phyloP scores from a whole-genome alignment of 2,113 vertebrate genomes.

The Callaeas wilsoni region DNA sequence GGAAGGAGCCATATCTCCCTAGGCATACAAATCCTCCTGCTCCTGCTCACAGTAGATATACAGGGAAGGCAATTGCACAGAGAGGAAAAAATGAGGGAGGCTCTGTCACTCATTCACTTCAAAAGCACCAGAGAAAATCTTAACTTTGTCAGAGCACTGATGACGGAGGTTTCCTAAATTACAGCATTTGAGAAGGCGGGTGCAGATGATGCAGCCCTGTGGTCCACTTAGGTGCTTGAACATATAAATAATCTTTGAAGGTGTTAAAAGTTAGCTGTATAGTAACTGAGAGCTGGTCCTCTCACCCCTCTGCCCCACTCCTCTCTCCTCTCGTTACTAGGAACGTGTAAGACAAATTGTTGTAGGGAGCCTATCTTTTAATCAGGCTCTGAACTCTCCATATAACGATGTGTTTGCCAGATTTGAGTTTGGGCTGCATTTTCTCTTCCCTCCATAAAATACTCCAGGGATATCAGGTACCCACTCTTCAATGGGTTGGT shows the following conservation, averaged over 20 bases:
- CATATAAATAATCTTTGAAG: not conserved
- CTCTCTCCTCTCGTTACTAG: not conserved
- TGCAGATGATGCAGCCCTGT: not conserved
- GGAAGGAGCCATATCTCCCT: not conserved
- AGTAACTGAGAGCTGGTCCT: not conserved
- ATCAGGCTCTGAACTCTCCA: slow-evolving; percentile 29
- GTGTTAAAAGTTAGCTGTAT: not conserved
- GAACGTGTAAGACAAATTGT: not conserved
- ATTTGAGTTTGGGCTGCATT: slow-evolving; percentile 30
- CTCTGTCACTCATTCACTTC: not conserved
- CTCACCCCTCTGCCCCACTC: not conserved
- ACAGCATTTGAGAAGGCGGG: not conserved
- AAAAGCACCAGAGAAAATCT: not conserved
- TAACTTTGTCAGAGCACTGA: not conserved
- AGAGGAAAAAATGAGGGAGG: not conserved
- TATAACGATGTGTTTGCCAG: slow-evolving; percentile 52
- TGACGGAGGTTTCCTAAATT: not conserved
- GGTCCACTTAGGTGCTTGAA: not conserved
- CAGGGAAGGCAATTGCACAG: not conserved
- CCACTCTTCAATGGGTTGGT: slow-evolving; percentile 63
- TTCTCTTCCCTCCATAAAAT: slow-evolving; percentile 49
- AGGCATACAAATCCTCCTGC: not conserved
- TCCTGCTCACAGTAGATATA: not conserved
- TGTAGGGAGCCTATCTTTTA: slow-evolving; percentile 51
- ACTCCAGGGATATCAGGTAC: slow-evolving; percentile 72